A percentile compares a stretch with the other conserved stretches of the same genome.
phyloP scores from a whole-genome alignment of 2,113 vertebrate genomes.

The Lethenteron reissneri region DNA sequence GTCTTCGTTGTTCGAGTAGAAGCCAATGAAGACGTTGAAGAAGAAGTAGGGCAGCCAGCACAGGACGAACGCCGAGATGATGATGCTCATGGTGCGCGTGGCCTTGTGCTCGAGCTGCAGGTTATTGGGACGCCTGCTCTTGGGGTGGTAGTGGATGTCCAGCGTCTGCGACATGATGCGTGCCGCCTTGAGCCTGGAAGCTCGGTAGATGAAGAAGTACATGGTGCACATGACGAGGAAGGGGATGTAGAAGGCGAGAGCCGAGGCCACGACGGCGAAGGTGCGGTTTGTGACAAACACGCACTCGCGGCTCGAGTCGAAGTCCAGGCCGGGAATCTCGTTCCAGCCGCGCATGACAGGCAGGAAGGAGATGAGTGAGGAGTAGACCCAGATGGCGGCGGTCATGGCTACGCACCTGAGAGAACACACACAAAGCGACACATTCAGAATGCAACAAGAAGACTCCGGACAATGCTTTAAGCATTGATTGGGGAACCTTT shows the following conservation, averaged over 20 bases:
- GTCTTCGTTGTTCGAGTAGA: conserved; percentile 23
- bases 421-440: neutral
- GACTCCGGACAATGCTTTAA: too few species aligned
- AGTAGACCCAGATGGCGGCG: conserved; percentile 26
- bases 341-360: conserved; percentile 33
- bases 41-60: conserved; percentile 69
- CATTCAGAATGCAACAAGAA: too few species aligned
- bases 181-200: conserved; percentile 25
- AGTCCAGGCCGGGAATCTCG: conserved; percentile 24
- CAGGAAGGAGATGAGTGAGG: conserved; percentile 28
- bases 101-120: conserved; percentile 40
- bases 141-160: conserved; percentile 29
- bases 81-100: conserved; percentile 29
- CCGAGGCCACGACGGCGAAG: conserved; percentile 27
- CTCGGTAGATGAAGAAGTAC: conserved; percentile 32
- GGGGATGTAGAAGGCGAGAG: conserved; percentile 25
- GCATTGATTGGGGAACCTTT: too few species aligned
- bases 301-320: conserved; percentile 20
- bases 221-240: conserved; percentile 29
- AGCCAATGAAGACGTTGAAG: conserved; percentile 38
- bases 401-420: conserved; percentile 26
- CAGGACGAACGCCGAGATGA: conserved; percentile 50
- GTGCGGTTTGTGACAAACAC: conserved; percentile 31
- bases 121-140: conserved; percentile 27
- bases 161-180: conserved; percentile 24